Evolutionary conservation across 1,140 invertebrate species (phyloP).

Genomic region (Pseudomyrmex flavicornis): DNA sequence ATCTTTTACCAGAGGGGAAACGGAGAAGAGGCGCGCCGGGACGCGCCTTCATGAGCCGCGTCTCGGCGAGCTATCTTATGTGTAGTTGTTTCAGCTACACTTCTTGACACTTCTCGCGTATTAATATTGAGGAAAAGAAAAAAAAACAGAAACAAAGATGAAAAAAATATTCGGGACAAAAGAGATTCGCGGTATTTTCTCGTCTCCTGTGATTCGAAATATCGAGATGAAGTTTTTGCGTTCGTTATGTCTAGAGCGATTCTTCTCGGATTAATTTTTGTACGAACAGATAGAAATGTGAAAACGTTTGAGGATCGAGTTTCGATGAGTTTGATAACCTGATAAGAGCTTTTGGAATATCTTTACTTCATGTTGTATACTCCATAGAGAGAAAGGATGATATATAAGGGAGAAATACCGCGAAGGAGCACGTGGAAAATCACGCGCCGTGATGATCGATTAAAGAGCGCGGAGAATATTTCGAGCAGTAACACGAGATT

Average conservation of each 20-base stretch:
- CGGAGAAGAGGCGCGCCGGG: background rate
- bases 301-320: background rate
- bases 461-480: background rate
- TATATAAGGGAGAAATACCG: background rate
- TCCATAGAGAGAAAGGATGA: background rate
- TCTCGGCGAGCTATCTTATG: background rate
- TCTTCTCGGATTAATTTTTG: conserved; percentile 6
- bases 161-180: background rate
- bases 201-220: too few relatives aligned
- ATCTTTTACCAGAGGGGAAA: background rate
- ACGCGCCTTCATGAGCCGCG: background rate
- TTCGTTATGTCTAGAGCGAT: background rate
- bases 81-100: background rate
- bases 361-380: background rate
- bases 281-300: background rate
- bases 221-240: too few relatives aligned
- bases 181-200: background rate
- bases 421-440: conserved; percentile 36
- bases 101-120: background rate
- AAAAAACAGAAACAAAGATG: background rate
- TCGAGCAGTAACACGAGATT: background rate
- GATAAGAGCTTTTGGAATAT: too few relatives aligned
- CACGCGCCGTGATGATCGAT: conserved; percentile 15
- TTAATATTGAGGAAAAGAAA: too few relatives aligned
- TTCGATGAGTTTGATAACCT: too few relatives aligned